A percentile compares a stretch with the other conserved stretches of the same genome.
phyloP scores from a whole-genome alignment of 2,888 invertebrate species.

The Cheiracanthium punctorium region DNA sequence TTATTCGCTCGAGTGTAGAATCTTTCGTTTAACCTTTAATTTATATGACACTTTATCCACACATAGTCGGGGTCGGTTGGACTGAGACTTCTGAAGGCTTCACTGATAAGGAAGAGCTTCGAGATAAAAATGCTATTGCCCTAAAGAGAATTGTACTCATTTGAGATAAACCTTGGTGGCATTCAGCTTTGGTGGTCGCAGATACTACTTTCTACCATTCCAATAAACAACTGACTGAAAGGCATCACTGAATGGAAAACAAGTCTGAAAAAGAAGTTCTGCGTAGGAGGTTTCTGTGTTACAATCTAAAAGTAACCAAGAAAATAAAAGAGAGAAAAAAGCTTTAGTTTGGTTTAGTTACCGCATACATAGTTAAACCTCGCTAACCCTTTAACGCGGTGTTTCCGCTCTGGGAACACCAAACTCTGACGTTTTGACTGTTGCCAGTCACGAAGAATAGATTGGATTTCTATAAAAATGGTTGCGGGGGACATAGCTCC shows the following conservation, averaged over 20 bases:
- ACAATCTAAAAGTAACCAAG: too few species aligned
- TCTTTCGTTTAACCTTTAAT: background rate
- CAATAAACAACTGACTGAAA: background rate
- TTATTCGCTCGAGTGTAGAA: background rate
- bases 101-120: constrained; percentile 41
- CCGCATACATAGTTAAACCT: too few species aligned
- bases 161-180: constrained; percentile 42
- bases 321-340: background rate
- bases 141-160: constrained; percentile 39
- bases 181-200: constrained; percentile 54
- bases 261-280: background rate
- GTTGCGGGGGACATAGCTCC: too few species aligned
- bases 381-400: too few species aligned
- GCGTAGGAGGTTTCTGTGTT: too few species aligned
- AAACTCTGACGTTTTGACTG: too few species aligned
- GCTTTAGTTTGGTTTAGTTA: too few species aligned
- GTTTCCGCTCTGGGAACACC: too few species aligned
- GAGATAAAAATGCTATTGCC: constrained; percentile 33
- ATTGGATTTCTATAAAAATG: too few species aligned
- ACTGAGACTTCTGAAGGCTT: background rate
- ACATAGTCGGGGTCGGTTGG: background rate
- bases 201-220: too few species aligned
- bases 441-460: too few species aligned
- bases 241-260: background rate
- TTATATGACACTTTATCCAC: background rate